Percentiles rank a stretch among this genome's conserved stretches.
phyloP scores from a whole-genome alignment of 2,888 invertebrate species.

The Nineta flava region DNA sequence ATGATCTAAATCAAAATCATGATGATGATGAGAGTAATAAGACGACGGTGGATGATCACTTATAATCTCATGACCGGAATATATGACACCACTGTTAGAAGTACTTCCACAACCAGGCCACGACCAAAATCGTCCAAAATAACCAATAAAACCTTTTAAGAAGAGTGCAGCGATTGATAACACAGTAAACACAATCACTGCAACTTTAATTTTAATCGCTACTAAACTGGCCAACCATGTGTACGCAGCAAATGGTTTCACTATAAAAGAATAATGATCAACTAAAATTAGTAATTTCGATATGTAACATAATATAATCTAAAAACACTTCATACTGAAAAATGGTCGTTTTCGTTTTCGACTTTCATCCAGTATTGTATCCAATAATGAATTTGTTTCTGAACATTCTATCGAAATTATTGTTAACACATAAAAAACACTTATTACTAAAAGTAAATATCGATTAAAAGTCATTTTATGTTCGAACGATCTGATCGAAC shows the following conservation, averaged over 20 bases:
- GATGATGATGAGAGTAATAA: background rate
- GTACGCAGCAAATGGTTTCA: background rate
- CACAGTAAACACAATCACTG: constrained; percentile 2
- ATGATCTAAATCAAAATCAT: background rate
- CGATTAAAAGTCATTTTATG: too few species aligned
- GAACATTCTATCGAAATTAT: too few species aligned
- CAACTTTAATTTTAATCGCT: constrained; percentile 3
- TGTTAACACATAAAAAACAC: too few species aligned
- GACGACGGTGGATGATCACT: background rate
- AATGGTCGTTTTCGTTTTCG: constrained; percentile 1
- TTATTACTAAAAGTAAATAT: too few species aligned
- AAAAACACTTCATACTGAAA: background rate
- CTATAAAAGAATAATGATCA: constrained; percentile 1
- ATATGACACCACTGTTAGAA: background rate
- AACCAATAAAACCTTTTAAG: constrained; percentile 3
- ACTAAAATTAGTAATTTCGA: background rate
- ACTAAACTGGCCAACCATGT: constrained; percentile 2
- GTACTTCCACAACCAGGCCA: background rate
- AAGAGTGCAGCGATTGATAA: background rate
- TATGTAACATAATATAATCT: background rate
- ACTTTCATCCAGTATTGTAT: background rate
- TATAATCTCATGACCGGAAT: background rate
- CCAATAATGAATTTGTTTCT: background rate
- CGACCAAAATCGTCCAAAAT: background rate
- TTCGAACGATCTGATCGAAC: too few species aligned